Evolutionary conservation across 2,113 vertebrate species (phyloP), one percentile per base, ranked within the genome.

Genomic region (Sinocyclocheilus rhinocerous): DNA sequence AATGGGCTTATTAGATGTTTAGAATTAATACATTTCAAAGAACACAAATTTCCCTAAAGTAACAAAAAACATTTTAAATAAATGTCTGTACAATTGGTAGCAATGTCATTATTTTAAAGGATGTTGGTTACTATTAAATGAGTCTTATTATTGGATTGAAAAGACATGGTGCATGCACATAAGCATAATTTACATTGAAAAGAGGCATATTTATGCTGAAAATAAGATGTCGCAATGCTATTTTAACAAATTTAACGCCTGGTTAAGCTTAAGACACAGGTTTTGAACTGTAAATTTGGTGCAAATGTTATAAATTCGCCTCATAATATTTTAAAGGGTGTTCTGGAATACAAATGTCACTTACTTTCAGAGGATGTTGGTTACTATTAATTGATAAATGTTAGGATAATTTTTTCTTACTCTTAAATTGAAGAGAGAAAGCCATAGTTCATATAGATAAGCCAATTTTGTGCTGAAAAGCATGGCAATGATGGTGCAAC

Each of bases 41-140:
- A 92, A 90, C 57, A 65, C 86, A 90, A 87, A 89, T 91, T 91
- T 42, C 84, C 87, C 85, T 88, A 61, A 61, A 91, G 90, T 90
- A 88, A 88, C 90, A 87, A 85, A 88, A 90, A 90, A 91, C 39
- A 72, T 39, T 11, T 65, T 89, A 87, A 87, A 88, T 76, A 87
- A 87, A 92, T 84, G 75, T 89, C 91, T 93, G 88, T 87, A 88
- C 87, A 72, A 57, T 84, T 78, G 70, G 76, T 86, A 48, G 77
- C 90, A 90, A 86, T 22, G 26, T n/a, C 81, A 87, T 86, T 92
- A 92, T 93, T 92, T 92, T 90, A 92, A 90, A 92, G 88, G 88
- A 87, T 90, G 83, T 77, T 84, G 76, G 79, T 67, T 61, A 84
- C 69, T 80, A 90, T 93, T 88, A 92, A 93, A 91, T 92, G 85